These are phyloP conservation scores for Ictalurus furcatus DNA, from an alignment of 2,113 vertebrate species.

Conservation along the genomic window DNA sequence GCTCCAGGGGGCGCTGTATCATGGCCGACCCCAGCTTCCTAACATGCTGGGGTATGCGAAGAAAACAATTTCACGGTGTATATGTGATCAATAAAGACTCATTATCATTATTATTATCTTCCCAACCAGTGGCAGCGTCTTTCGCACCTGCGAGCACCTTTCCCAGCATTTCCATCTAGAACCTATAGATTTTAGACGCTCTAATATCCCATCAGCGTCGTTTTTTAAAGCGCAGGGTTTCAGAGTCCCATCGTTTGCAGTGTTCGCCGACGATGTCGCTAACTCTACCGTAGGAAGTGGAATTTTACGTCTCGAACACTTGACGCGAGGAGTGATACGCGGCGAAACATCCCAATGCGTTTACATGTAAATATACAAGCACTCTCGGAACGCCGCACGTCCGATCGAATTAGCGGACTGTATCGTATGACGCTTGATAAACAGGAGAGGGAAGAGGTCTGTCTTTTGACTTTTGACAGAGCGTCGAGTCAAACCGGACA, in stretches of 20 bases:
- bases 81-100: no score
- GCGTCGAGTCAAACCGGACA: background rate
- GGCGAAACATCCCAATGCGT: background rate
- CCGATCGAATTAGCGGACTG: background rate
- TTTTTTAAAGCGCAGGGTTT: no score
- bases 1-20: no score
- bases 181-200: background rate
- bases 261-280: background rate
- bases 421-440: background rate
- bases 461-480: background rate
- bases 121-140: background rate
- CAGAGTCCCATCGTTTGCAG: no score
- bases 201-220: no score
- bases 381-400: background rate
- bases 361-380: background rate
- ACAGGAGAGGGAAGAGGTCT: background rate
- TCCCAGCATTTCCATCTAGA: background rate
- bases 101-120: no score
- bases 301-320: no score
- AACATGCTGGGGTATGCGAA: no score
- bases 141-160: background rate
- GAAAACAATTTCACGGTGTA: no score
- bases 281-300: background rate
- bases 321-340: no score
- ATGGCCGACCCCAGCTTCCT: no score